Evolutionary conservation across 2,888 invertebrate genomes (phyloP).

Genomic region (Thera obeliscata): DNA sequence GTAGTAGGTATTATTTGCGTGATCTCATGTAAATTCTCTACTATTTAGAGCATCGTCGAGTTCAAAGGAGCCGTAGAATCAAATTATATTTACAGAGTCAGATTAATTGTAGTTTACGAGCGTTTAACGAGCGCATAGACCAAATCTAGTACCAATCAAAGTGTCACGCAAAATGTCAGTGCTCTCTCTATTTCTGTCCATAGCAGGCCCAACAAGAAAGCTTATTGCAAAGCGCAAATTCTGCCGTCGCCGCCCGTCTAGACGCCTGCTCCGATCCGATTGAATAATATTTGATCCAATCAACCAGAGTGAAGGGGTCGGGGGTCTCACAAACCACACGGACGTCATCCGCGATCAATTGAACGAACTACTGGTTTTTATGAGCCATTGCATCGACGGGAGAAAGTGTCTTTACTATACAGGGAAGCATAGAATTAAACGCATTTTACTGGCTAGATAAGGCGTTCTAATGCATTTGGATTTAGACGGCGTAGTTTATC

Average conservation of each 20-base stretch:
- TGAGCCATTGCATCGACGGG: slow-evolving; percentile 45
- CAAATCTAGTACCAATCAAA: slow-evolving; percentile 71
- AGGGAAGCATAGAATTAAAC: slow-evolving; percentile 23
- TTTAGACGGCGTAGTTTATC: slow-evolving; percentile 9
- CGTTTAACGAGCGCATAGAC: slow-evolving; percentile 62
- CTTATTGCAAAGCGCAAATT: slow-evolving; percentile 78
- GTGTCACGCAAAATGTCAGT: slow-evolving; percentile 75
- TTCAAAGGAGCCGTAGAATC: slow-evolving; percentile 31
- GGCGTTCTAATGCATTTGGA: not conserved
- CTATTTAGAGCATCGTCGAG: slow-evolving; percentile 18
- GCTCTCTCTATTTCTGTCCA: slow-evolving; percentile 78
- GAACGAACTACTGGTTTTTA: slow-evolving; percentile 57
- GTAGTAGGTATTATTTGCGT: too few species aligned
- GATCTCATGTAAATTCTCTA: slow-evolving; percentile 14
- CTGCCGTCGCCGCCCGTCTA: slow-evolving; percentile 80
- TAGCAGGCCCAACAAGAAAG: slow-evolving; percentile 77
- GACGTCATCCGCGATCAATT: slow-evolving; percentile 65
- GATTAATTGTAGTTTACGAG: slow-evolving; percentile 52
- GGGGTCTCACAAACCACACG: slow-evolving; percentile 66
- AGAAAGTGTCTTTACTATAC: slow-evolving; percentile 48
- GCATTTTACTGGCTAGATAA: slow-evolving; percentile 12
- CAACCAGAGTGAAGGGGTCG: slow-evolving; percentile 76
- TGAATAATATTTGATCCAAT: slow-evolving; percentile 83
- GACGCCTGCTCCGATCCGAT: slow-evolving; percentile 76
- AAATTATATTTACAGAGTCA: slow-evolving; percentile 30